These are phyloP conservation scores for Platyrinchus mystaceus DNA, from an alignment of 2,797 vertebrate genomes.

Conservation along the genomic window DNA sequence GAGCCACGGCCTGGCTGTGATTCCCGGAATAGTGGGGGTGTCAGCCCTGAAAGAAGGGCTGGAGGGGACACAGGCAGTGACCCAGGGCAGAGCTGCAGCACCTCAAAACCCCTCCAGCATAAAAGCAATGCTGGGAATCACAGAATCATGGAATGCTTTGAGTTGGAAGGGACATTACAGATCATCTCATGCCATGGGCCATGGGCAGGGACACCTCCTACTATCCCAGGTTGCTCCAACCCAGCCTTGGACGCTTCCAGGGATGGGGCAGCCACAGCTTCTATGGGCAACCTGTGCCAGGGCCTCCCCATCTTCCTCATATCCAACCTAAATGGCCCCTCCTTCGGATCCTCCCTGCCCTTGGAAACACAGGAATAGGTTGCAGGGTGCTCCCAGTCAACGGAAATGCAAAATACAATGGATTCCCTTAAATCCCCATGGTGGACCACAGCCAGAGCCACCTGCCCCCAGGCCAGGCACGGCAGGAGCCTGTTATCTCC, in stretches of 20 bases:
- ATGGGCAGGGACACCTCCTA: background rate
- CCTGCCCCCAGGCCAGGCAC: background rate
- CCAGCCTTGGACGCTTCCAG: background rate
- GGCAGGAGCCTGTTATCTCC: background rate
- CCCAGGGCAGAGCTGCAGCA: background rate
- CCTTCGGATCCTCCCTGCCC: background rate
- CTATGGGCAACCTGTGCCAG: background rate
- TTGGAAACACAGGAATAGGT: background rate
- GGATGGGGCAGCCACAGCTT: background rate
- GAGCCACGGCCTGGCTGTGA: rapidly evolving
- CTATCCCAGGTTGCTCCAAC: rapidly evolving
- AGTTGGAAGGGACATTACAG: background rate
- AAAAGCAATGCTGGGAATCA: background rate
- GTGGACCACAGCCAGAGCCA: background rate
- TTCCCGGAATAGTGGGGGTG: rapidly evolving
- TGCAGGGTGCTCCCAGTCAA: background rate
- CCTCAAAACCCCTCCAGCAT: background rate
- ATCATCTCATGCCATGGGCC: background rate
- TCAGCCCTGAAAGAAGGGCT: background rate
- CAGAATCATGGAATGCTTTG: background rate
- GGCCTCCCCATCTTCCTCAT: background rate
- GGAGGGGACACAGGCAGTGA: background rate
- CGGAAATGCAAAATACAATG: background rate
- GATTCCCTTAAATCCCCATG: background rate
- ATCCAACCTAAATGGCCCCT: rapidly evolving